These are phyloP conservation scores for Geophilus truncorum DNA, from an alignment of 2,888 invertebrate species.

Conservation along the genomic window DNA sequence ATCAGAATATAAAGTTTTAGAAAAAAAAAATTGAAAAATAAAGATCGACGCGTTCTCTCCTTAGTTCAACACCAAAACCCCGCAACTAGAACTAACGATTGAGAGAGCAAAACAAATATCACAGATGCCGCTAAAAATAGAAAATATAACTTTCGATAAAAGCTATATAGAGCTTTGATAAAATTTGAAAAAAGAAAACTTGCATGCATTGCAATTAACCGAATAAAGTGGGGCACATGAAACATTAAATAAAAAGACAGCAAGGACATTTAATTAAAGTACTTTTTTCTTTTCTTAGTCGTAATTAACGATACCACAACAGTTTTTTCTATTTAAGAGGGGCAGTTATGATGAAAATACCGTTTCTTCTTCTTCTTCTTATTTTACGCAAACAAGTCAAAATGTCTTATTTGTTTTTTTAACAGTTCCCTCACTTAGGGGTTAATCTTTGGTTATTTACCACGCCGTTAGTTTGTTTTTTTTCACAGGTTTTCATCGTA, in stretches of 20 bases:
- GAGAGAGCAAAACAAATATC: constrained; percentile 3
- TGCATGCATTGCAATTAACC: neutral
- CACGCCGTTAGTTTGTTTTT: neutral
- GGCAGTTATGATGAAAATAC: constrained; percentile 25
- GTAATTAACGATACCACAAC: neutral
- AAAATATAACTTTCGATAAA: constrained; percentile 14
- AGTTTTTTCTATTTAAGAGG: neutral
- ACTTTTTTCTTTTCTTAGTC: neutral
- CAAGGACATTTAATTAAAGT: neutral
- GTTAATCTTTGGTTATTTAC: neutral
- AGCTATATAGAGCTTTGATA: neutral
- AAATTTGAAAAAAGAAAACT: neutral
- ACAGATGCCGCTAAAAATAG: constrained; percentile 27
- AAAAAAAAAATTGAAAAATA: neutral
- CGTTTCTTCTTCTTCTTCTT: neutral
- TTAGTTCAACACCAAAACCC: neutral
- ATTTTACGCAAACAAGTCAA: neutral
- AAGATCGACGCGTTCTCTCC: constrained; percentile 2
- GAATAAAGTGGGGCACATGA: constrained; percentile 6
- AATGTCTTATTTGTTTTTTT: neutral
- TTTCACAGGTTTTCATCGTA: neutral
- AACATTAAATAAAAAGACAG: neutral
- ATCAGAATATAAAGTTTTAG: neutral
- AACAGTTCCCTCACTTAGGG: no score
- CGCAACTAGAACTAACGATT: no score